Base-by-base conservation (phyloP, 2,888 invertebrate species). In the Stratiomys singularior region DNA sequence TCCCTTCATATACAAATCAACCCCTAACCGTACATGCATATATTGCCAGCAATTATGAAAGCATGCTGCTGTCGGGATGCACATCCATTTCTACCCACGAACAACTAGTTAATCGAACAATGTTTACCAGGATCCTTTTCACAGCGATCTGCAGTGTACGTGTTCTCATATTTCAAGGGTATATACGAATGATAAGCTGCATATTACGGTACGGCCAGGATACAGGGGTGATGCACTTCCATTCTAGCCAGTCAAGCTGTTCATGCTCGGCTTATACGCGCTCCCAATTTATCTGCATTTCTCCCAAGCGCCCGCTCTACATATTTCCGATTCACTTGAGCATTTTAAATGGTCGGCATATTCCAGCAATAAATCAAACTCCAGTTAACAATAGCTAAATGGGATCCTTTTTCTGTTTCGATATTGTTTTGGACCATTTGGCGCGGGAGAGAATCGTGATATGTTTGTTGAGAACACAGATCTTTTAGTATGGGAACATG, bases 371-470 rank as follows among this genome's bases (percentile, higher is more conserved):
- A 60, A 60, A 60, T 60, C 60, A 60, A 25, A 60, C 60, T 60
- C 60, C 21, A 60, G 60, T 60, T 25, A 60, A 60, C 60, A 60
- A 60, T 60, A 18, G n/a, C 60, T 60, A 60, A 60, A 60, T 60
- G 60, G 60, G 18, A 25, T 21, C 60, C 18, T 60, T 25, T 60
- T 25, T 25, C 18, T 60, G 5, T 60, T 25, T 60, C 25, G 60
- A 7, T 25, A 60, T 60, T 60, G 60, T 60, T 60, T 13, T 11
- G 25, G 7, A 60, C 18, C 18, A 18, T 18, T 52, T 5, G 15
- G 52, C 15, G 5, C 23, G 23, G 7, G 60, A 60, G 60, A 11
- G 25, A 60, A 23, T 21, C 23, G 23, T 21, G 23, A 7, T 23
- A 9, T 18, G 60, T 60, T n/a, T 52, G 52, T 52, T n/a, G 15